phyloP scores from a whole-genome alignment of 2,888 invertebrate genomes.

The Dryococelus australis region DNA sequence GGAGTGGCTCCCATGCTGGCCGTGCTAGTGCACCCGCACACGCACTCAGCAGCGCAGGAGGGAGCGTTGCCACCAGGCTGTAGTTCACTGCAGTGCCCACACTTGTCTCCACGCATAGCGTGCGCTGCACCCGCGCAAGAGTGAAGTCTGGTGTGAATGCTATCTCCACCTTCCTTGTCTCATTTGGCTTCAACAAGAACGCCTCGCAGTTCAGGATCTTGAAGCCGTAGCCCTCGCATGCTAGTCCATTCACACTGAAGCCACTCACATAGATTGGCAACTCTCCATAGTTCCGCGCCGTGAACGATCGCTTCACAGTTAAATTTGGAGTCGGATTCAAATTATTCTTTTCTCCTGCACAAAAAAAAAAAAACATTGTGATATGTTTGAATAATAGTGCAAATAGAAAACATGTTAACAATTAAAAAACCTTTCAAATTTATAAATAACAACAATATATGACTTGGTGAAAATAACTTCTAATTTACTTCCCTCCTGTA shows the following conservation, averaged over 20 bases:
- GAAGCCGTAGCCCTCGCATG: conserved; percentile 83
- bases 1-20: conserved; percentile 77
- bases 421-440: conserved; percentile 28
- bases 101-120: conserved; percentile 69
- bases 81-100: conserved; percentile 70
- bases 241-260: conserved; percentile 70
- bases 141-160: conserved; percentile 91
- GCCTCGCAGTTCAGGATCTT: conserved; percentile 76
- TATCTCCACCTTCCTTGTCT: conserved; percentile 79
- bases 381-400: conserved; percentile 22
- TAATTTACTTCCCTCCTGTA: too few species aligned
- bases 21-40: conserved; percentile 75
- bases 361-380: conserved; percentile 33
- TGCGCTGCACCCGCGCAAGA: conserved; percentile 73
- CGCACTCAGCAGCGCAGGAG: conserved; percentile 68
- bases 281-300: conserved; percentile 89
- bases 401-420: conserved; percentile 35
- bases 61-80: conserved; percentile 72
- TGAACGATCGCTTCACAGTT: conserved; percentile 81
- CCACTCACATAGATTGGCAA: conserved; percentile 79
- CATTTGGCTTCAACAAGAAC: conserved; percentile 75
- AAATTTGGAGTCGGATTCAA: conserved; percentile 67
- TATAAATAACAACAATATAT: too few species aligned
- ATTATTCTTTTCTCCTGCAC: conserved; percentile 54
- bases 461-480: too few species aligned